phyloP scores from a whole-genome alignment of 2,113 vertebrate genomes.

The Gracilinanus agilis region DNA sequence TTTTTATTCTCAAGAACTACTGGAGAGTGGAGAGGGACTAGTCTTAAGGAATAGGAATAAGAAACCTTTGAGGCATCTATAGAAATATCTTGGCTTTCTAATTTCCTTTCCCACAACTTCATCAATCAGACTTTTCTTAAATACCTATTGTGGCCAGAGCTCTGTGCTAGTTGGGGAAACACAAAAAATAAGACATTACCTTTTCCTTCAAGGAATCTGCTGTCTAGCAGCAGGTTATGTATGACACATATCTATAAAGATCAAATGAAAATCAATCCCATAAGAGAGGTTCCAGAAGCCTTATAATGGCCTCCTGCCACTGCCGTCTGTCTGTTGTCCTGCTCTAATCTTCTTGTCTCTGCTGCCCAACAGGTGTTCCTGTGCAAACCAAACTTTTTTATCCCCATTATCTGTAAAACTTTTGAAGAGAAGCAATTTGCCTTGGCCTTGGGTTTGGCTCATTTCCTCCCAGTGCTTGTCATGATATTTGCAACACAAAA shows the following conservation, averaged over 20 bases:
- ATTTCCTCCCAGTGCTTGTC: not conserved
- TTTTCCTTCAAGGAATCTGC: not conserved
- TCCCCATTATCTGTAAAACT: not conserved
- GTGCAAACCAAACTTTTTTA: not conserved
- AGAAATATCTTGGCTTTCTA: conserved; percentile 1
- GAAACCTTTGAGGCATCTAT: not conserved
- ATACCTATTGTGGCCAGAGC: not conserved
- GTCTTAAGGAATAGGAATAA: not conserved
- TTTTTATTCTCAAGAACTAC: conserved; percentile 5
- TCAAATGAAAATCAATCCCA: not conserved
- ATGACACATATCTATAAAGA: not conserved
- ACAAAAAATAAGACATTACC: not conserved
- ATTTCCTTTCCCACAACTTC: conserved; percentile 23
- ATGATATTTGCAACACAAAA: not conserved
- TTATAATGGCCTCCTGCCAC: not conserved
- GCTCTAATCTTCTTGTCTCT: conserved; percentile 18
- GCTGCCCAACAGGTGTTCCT: not conserved
- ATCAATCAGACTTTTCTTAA: not conserved
- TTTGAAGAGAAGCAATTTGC: not conserved
- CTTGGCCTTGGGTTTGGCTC: conserved; percentile 24
- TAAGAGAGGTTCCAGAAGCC: not conserved
- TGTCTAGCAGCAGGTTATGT: not conserved
- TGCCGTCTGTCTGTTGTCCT: not conserved
- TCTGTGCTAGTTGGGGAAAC: not conserved
- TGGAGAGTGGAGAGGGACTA: not conserved